Evolutionary conservation across 2,888 invertebrate species (phyloP), one percentile per base, ranked within the genome.

Genomic region (Microplitis deprimator): DNA sequence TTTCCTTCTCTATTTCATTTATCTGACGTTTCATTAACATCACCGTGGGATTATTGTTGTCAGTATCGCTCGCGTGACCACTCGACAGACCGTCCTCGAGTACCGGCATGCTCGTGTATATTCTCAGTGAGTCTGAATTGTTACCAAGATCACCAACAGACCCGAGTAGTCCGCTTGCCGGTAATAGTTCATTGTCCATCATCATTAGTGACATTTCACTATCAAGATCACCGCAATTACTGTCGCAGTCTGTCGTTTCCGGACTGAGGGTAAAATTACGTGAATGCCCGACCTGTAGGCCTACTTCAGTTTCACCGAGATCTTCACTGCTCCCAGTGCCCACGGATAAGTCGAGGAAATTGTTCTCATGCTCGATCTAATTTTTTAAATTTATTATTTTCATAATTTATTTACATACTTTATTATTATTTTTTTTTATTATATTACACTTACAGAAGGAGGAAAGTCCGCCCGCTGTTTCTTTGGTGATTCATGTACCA

Each of bases 21-120:
- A 95, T 92, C 91, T 96, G 93, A 89, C 96, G 87, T 79, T 92
- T 92, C 91, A 92, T 92, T 40, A 92, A 87, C 90, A 92, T 91
- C 70, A 93, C 92, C n/a, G 93, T 93, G 20, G 93, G 94, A 90
- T 96, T 96, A 87, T 96, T 96, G 88, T 96, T 96, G 91, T 98
- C 98, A 0, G 94, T 95, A 87, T 98, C 98, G 80, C 97, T 97
- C 1, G 95, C 96, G 88, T 97, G 97, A 1, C 97, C 97, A 60
- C 97, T 97, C 1, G 97, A 97, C 77, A 98, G 91, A 0, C 97
- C 98, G 90, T 98, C 98, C 88, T 98, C 97, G 67, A 98, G 93
- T 16, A 97, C 95, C 0, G 98, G 98, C 95, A 98, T 95, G 84
- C 94, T 94, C 71, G 93, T 94, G 90, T 92, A 95, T 90, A 93